A percentile compares a stretch with the other conserved stretches of the same genome.
phyloP scores from a whole-genome alignment of 2,797 vertebrate genomes.

The Perodicticus potto region DNA sequence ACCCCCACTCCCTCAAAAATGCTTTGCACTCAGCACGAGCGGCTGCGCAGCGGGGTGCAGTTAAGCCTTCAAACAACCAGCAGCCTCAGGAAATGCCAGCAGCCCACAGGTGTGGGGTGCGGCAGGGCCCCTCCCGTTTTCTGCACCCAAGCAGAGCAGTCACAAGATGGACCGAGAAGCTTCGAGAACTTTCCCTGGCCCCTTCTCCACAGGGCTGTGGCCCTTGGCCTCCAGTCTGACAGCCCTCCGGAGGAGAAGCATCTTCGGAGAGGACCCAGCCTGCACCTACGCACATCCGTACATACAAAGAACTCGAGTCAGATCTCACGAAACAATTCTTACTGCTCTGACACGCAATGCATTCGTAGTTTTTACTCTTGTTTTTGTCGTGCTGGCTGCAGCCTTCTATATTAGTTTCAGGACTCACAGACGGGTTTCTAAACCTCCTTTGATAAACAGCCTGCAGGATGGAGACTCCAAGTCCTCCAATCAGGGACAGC shows the following conservation, averaged over 20 bases:
- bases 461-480: neutral
- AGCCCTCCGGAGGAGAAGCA: neutral
- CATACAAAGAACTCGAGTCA: fast-evolving
- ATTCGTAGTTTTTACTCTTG: fast-evolving
- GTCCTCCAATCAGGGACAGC: neutral
- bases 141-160: neutral
- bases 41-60: slow-evolving; percentile 40
- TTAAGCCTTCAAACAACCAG: slow-evolving; percentile 74
- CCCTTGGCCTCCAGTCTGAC: fast-evolving
- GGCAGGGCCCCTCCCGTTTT: neutral
- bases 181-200: neutral
- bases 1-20: slow-evolving; percentile 38
- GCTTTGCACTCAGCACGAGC: slow-evolving; percentile 77
- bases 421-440: neutral
- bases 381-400: neutral
- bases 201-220: fast-evolving
- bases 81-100: slow-evolving; percentile 76
- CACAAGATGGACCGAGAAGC: neutral
- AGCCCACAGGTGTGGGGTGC: slow-evolving; percentile 66
- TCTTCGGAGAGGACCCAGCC: neutral
- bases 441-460: neutral
- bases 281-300: fast-evolving
- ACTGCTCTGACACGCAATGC: fast-evolving
- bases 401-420: neutral
- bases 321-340: neutral